phyloP scores from a whole-genome alignment of 2,113 vertebrate species.

The Hassar affinis region DNA sequence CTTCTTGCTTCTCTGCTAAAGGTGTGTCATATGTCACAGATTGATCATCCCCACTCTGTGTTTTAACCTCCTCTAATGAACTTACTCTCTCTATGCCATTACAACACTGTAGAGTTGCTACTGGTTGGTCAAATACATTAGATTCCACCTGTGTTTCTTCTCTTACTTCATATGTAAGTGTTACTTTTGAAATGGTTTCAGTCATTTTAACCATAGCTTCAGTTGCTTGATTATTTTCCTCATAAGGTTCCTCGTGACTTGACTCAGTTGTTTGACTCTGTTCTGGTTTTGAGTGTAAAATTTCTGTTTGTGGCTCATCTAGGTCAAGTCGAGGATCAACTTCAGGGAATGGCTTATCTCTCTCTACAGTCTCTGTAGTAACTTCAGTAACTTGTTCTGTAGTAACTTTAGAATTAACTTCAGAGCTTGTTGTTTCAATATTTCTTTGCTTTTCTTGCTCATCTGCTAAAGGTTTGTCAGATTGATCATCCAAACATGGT shows the following conservation, averaged over 20 bases:
- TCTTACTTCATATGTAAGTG: not conserved
- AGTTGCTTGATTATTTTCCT: conserved; percentile 16
- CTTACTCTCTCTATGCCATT: conserved; percentile 27
- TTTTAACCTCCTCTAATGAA: not conserved
- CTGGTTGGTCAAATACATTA: not conserved
- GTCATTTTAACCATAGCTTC: not conserved
- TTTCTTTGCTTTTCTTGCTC: conserved; percentile 3
- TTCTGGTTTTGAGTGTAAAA: conserved; percentile 4
- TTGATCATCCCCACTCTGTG: not conserved
- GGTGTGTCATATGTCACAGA: not conserved
- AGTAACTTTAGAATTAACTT: conserved; percentile 16
- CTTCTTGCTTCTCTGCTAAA: conserved; percentile 11
- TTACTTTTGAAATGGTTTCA: not conserved
- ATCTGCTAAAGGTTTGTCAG: conserved; percentile 10
- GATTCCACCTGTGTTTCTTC: not conserved
- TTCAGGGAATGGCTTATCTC: not conserved
- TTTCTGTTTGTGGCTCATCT: conserved; percentile 16
- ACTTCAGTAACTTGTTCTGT: conserved; percentile 39
- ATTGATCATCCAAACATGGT: not conserved
- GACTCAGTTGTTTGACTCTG: not conserved
- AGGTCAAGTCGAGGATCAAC: conserved; percentile 3
- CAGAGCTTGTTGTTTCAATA: not conserved
- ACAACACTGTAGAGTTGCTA: conserved; percentile 6
- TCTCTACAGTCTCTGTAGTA: conserved; percentile 18
- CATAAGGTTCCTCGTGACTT: not conserved